These are phyloP conservation scores for Phylloscopus whistleri DNA, from an alignment of 2,113 vertebrate genomes.

Conservation along the genomic window DNA sequence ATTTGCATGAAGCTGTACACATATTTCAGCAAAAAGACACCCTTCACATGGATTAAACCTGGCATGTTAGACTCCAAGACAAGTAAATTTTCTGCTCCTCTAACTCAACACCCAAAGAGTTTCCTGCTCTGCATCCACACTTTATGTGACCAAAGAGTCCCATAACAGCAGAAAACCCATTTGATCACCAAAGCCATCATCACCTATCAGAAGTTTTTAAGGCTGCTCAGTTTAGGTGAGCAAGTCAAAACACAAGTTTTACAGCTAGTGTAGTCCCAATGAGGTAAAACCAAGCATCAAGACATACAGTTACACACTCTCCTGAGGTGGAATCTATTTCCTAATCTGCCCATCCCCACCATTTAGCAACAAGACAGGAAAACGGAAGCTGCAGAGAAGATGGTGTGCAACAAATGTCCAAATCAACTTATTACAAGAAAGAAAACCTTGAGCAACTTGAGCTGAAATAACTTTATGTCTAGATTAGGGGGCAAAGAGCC, in stretches of 20 bases:
- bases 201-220: neutral
- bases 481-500: neutral
- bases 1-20: neutral
- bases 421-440: neutral
- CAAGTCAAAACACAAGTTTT: neutral
- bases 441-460: constrained; percentile 34
- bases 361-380: constrained; percentile 42
- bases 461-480: neutral
- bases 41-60: neutral
- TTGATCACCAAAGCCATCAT: neutral
- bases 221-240: neutral
- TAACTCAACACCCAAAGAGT: neutral
- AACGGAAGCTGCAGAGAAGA: constrained; percentile 38
- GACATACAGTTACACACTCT: neutral
- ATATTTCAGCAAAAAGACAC: neutral
- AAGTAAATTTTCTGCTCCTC: neutral
- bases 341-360: neutral
- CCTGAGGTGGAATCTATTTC: constrained; percentile 19
- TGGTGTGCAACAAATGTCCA: neutral
- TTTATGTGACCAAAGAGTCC: neutral
- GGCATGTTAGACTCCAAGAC: neutral
- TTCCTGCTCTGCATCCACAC: neutral
- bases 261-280: neutral
- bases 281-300: neutral
- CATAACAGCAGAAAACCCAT: neutral